Percentiles rank a stretch among this genome's conserved stretches.
These are phyloP conservation scores for Epinephelus coioides DNA, from an alignment of 2,797 vertebrate genomes.

Conservation along the genomic window DNA sequence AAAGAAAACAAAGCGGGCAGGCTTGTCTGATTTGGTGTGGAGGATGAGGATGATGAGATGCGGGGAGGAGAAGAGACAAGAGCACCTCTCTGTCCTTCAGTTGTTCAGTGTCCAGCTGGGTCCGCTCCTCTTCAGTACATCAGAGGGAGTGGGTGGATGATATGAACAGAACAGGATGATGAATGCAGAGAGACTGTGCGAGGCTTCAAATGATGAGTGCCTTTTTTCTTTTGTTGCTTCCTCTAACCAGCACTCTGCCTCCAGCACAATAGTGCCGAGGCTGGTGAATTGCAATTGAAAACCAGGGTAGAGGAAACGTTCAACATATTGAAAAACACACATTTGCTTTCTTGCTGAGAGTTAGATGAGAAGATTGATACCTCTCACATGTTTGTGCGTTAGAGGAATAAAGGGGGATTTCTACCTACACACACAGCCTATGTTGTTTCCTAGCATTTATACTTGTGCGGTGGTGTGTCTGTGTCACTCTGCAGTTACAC, in stretches of 20 bases:
- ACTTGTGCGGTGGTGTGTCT: too few species aligned
- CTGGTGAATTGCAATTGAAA: slow-evolving; percentile 12
- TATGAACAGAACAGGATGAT: slow-evolving; percentile 24
- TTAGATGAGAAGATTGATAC: neutral
- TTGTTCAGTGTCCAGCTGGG: slow-evolving; percentile 58
- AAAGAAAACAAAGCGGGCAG: slow-evolving; percentile 35
- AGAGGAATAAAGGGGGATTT: too few species aligned
- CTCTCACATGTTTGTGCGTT: neutral
- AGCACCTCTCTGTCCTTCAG: slow-evolving; percentile 40
- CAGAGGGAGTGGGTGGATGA: slow-evolving; percentile 31
- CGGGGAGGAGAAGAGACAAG: slow-evolving; percentile 35
- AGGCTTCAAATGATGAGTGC: slow-evolving; percentile 23
- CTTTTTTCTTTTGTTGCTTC: slow-evolving; percentile 12
- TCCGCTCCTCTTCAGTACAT: slow-evolving; percentile 48
- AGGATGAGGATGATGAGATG: slow-evolving; percentile 35
- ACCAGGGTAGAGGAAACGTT: neutral
- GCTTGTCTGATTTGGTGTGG: slow-evolving; percentile 36
- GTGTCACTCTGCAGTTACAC: too few species aligned
- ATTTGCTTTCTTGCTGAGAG: neutral
- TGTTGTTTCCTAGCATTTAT: too few species aligned
- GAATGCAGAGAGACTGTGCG: slow-evolving; percentile 11
- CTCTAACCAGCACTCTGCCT: neutral
- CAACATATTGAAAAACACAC: neutral
- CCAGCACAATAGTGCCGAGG: neutral
- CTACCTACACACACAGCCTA: too few species aligned